A percentile compares a stretch with the other conserved stretches of the same genome.
These are phyloP conservation scores for Tetrapedia diversipes DNA, from an alignment of 2,888 invertebrate species.

Conservation along the genomic window DNA sequence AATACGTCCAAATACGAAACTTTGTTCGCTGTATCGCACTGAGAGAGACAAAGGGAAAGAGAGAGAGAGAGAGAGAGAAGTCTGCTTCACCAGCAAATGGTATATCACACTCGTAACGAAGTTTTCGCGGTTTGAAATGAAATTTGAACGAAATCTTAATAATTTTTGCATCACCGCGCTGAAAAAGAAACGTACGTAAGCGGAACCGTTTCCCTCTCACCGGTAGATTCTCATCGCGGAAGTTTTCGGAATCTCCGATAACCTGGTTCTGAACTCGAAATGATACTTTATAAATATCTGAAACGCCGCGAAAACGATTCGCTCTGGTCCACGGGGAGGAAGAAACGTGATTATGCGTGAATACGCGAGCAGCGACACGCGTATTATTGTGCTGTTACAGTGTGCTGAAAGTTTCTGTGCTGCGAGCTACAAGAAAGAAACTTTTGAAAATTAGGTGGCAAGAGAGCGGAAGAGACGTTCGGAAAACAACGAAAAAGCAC, in stretches of 20 bases:
- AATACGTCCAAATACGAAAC: constrained; percentile 20
- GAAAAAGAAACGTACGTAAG: not conserved
- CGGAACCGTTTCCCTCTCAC: not conserved
- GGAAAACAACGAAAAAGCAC: not conserved
- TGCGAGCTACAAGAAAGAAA: not conserved
- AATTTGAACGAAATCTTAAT: constrained; percentile 29
- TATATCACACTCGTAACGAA: constrained; percentile 3
- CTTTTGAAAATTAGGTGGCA: not conserved
- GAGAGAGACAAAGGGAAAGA: no score
- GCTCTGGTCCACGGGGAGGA: not conserved
- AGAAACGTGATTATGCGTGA: not conserved
- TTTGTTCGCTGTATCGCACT: constrained; percentile 9
- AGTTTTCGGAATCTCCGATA: constrained; percentile 4
- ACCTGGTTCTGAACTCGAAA: not conserved
- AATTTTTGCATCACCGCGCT: not conserved
- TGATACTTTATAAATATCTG: constrained; percentile 28
- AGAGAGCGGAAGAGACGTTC: not conserved
- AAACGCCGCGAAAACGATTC: constrained; percentile 13
- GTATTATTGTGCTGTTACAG: not conserved
- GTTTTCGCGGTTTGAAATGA: constrained; percentile 1
- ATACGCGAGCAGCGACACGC: not conserved
- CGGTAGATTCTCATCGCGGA: constrained; percentile 19
- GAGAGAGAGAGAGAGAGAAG: no score
- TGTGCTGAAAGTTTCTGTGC: not conserved
- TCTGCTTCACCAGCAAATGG: not conserved